Percentiles rank a stretch among this genome's conserved stretches.
Evolutionary conservation across 2,888 invertebrate species (phyloP).

Genomic region (Dynastes hyllus): DNA sequence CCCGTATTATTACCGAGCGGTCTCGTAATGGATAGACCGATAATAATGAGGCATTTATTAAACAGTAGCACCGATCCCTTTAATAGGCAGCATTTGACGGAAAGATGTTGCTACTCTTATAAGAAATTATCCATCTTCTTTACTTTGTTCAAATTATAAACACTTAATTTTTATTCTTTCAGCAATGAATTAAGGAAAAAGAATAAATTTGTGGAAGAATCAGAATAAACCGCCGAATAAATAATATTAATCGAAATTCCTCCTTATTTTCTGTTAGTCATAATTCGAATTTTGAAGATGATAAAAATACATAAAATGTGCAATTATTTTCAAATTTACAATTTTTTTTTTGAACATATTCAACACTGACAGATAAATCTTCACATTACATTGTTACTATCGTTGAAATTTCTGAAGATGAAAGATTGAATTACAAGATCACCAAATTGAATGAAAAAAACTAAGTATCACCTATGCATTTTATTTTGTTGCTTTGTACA

Average conservation of each 20-base stretch:
- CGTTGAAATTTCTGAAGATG: too few relatives aligned
- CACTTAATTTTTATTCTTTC: too few relatives aligned
- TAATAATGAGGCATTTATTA: constrained; percentile 93
- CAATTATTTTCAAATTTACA: constrained; percentile 29
- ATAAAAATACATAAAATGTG: constrained; percentile 5
- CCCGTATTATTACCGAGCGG: constrained; percentile 95
- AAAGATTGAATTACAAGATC: too few relatives aligned
- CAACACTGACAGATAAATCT: too few relatives aligned
- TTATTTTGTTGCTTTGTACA: constrained; percentile 41
- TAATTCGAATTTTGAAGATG: constrained; percentile 8
- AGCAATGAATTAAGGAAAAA: constrained; percentile 90
- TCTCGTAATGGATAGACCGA: constrained; percentile 92
- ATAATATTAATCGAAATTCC: constrained; percentile 29
- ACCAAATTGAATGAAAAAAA: too few relatives aligned
- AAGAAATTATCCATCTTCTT: constrained; percentile 57
- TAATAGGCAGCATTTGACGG: constrained; percentile 94
- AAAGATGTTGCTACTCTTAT: constrained; percentile 97
- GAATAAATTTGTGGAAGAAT: constrained; percentile 90
- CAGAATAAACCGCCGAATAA: constrained; percentile 67
- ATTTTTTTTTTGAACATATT: too few relatives aligned
- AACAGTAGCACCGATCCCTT: constrained; percentile 99
- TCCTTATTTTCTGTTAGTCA: constrained; percentile 17
- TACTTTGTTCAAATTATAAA: too few relatives aligned
- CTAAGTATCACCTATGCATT: constrained; percentile 24
- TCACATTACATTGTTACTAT: too few relatives aligned